A percentile compares a stretch with the other conserved stretches of the same genome.
phyloP scores from a whole-genome alignment of 2,113 vertebrate species.

The Macquaria ambigua region DNA sequence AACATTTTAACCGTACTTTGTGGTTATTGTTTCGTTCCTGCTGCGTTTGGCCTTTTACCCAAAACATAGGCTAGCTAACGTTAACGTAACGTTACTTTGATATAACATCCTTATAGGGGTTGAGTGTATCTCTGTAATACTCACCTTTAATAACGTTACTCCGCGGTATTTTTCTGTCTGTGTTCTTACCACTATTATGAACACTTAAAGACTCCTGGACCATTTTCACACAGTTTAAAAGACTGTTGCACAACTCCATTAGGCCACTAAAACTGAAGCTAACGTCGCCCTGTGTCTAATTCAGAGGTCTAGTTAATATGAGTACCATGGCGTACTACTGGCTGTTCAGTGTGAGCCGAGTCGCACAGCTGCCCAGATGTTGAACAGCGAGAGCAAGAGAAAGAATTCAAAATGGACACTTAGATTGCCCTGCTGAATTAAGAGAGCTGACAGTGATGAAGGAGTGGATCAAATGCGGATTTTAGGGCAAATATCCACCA shows the following conservation, averaged over 20 bases:
- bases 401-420: constrained; percentile 80
- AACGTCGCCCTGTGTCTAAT: background rate
- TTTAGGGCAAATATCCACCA: background rate
- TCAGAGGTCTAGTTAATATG: background rate
- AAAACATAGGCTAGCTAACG: background rate
- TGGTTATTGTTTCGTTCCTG: background rate
- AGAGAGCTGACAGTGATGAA: background rate
- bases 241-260: background rate
- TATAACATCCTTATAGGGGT: no score
- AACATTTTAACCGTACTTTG: background rate
- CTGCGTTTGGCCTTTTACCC: background rate
- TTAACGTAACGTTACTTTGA: background rate
- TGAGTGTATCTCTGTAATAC: background rate
- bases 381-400: constrained; percentile 38
- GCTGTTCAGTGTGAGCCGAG: background rate
- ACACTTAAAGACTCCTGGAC: background rate
- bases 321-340: background rate
- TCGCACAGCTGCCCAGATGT: constrained; percentile 82
- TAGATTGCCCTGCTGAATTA: constrained; percentile 6
- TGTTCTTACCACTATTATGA: background rate
- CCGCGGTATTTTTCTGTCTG: background rate
- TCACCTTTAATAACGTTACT: background rate
- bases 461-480: background rate
- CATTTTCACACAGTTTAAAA: background rate
- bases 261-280: background rate